Conservation (phyloP, 92 coral and sea anemone species). For the Epizoanthus rinbou region DNA sequence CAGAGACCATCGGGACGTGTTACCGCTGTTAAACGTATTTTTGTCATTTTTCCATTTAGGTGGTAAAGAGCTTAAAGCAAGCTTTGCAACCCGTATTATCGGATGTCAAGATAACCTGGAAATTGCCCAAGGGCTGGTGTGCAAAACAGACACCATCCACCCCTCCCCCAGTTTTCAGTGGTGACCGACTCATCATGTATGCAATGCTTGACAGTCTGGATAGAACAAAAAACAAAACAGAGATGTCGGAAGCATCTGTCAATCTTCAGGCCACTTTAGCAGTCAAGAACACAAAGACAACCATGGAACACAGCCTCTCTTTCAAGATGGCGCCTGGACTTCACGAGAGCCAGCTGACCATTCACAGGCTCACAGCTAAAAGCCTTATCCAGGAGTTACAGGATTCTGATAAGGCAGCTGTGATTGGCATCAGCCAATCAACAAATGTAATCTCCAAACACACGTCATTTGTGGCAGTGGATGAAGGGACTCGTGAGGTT, state of each 20-base stretch:
- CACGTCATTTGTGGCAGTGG: slow-evolving; percentile 20
- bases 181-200: background rate
- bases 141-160: slow-evolving; percentile 14
- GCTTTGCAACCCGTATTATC: background rate
- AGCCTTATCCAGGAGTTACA: background rate
- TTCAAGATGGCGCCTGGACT: background rate
- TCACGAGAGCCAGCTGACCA: background rate
- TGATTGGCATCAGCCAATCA: background rate
- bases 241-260: background rate
- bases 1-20: too few species aligned
- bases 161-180: slow-evolving; percentile 21
- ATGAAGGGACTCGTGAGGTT: background rate
- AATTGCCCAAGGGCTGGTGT: slow-evolving; percentile 2
- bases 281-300: background rate
- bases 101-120: background rate
- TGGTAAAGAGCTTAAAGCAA: background rate
- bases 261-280: slow-evolving; percentile 10
- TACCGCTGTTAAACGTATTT: too few species aligned
- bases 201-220: background rate
- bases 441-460: background rate
- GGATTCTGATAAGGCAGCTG: background rate
- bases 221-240: background rate
- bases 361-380: slow-evolving; percentile 13
- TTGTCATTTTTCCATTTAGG: background rate
- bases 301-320: background rate